These are phyloP conservation scores for Macrostomum cliftonense DNA, from an alignment of 2,888 invertebrate genomes.

Conservation along the genomic window DNA sequence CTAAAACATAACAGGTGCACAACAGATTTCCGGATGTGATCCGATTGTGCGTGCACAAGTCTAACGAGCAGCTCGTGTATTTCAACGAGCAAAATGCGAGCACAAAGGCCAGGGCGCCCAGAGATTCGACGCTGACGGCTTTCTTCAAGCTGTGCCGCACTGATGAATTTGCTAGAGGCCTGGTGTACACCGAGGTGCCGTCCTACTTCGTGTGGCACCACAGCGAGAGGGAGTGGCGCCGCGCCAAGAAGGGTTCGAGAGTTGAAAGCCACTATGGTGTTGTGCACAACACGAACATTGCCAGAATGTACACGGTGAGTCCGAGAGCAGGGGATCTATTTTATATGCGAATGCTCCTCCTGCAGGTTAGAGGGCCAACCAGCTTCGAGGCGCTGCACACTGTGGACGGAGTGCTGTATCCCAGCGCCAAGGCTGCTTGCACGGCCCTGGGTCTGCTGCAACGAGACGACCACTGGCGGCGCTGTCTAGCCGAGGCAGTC, in stretches of 20 bases:
- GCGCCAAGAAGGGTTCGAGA: too few species aligned
- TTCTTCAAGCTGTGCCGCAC: too few species aligned
- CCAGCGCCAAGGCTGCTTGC: conserved; percentile 23
- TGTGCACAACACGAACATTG: conserved; percentile 4
- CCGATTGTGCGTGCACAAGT: too few species aligned
- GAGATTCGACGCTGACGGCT: too few species aligned
- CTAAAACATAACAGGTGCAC: neutral
- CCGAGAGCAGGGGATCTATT: conserved; percentile 15
- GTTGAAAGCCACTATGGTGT: conserved; percentile 6
- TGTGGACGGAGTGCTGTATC: conserved; percentile 16
- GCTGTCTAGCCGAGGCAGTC: conserved; percentile 19
- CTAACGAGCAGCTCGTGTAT: too few species aligned
- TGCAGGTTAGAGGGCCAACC: neutral
- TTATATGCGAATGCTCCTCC: conserved; percentile 1
- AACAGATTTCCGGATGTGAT: too few species aligned
- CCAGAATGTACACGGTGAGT: conserved; percentile 15
- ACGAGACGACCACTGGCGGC: conserved; percentile 23
- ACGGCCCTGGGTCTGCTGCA: conserved; percentile 19
- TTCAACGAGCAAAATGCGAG: too few species aligned
- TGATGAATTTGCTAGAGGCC: too few species aligned
- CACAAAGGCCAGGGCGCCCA: too few species aligned
- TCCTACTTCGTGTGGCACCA: too few species aligned
- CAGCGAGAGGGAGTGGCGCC: too few species aligned
- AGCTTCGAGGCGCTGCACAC: conserved; percentile 11
- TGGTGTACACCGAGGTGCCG: too few species aligned